phyloP scores from a whole-genome alignment of 2,888 invertebrate species.

The Protonemura montana region DNA sequence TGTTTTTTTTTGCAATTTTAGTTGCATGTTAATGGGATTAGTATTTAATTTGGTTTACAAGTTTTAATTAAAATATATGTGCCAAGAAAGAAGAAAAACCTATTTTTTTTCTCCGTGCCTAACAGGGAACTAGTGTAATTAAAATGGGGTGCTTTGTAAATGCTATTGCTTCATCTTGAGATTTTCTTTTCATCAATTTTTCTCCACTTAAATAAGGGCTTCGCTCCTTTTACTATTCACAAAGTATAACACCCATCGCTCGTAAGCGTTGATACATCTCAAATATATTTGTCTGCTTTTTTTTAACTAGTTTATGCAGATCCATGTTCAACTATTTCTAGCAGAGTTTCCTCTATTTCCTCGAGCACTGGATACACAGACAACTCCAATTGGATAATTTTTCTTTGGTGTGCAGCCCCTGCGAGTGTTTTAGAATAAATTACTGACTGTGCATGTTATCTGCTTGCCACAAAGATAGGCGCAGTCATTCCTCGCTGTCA shows the following conservation, averaged over 20 bases:
- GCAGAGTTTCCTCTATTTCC: no score
- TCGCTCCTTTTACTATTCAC: not conserved
- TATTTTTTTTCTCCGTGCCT: not conserved
- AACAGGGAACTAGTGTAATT: not conserved
- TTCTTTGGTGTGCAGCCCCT: not conserved
- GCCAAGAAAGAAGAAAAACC: not conserved
- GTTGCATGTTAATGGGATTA: conserved; percentile 7
- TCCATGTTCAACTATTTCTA: no score
- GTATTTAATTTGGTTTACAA: not conserved
- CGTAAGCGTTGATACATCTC: no score
- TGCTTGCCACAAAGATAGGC: not conserved
- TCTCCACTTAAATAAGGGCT: not conserved
- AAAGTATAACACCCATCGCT: not conserved
- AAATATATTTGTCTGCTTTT: no score
- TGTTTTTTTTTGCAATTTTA: not conserved
- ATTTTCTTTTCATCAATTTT: not conserved
- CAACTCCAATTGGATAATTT: not conserved
- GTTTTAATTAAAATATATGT: not conserved
- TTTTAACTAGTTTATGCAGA: no score
- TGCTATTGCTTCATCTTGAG: not conserved
- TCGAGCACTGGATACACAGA: no score
- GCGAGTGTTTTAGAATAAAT: not conserved
- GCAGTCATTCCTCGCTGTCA: not conserved
- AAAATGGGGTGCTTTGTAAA: not conserved
- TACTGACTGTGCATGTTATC: not conserved